A percentile compares a stretch with the other conserved stretches of the same genome.
Evolutionary conservation across 2,113 vertebrate genomes (phyloP).

Genomic region (Dasyornis broadbenti): DNA sequence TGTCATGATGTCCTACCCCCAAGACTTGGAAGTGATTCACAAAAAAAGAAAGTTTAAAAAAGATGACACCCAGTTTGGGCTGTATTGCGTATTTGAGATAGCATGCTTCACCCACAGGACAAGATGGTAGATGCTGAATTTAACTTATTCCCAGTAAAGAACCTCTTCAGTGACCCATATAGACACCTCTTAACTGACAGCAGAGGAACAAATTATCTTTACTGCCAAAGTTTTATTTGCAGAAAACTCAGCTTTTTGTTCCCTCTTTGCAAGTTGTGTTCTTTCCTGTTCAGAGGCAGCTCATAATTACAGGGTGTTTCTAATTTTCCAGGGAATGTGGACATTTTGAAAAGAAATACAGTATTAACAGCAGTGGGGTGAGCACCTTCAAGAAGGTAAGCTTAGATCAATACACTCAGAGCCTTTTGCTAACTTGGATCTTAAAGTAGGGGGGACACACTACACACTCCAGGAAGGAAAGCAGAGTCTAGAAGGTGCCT

Average conservation of each 20-base stretch:
- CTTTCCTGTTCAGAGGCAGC: background rate
- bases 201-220: slow-evolving; percentile 11
- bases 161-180: slow-evolving; percentile 48
- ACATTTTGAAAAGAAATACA: background rate
- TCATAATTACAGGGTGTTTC: background rate
- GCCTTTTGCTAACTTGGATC: background rate
- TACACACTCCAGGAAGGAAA: background rate
- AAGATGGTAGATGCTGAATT: slow-evolving; percentile 61
- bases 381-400: background rate
- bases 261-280: background rate
- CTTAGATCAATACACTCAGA: background rate
- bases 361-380: background rate
- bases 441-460: background rate
- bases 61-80: slow-evolving; percentile 30
- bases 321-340: background rate
- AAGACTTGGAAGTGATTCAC: slow-evolving; percentile 24
- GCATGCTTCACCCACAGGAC: slow-evolving; percentile 52
- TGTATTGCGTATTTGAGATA: slow-evolving; percentile 40
- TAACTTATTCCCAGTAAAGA: slow-evolving; percentile 51
- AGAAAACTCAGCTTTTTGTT: slow-evolving; percentile 8
- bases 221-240: background rate
- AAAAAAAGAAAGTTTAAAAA: slow-evolving; percentile 54
- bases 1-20: slow-evolving; percentile 26
- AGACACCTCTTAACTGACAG: slow-evolving; percentile 33
- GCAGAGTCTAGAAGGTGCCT: slow-evolving; percentile 7